Evolutionary conservation across 2,888 invertebrate genomes (phyloP), one percentile per base, ranked within the genome.

Genomic region (Nebria salina): DNA sequence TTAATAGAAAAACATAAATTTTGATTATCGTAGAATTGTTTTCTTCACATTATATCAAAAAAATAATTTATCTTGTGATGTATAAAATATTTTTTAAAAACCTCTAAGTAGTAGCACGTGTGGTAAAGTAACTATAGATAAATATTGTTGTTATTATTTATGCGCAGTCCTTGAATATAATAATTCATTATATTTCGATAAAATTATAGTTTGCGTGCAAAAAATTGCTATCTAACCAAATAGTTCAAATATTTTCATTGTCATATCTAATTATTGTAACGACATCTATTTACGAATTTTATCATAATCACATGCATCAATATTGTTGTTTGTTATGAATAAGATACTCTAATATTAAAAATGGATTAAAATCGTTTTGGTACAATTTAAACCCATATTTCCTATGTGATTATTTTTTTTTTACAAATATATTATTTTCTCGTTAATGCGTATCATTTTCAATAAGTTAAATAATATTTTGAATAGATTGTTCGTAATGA

Each of bases 161-260:
- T 34, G 34, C 7, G 7, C 54, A 54, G 54, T 54, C 54, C 54
- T 54, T 54, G 54, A 54, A 54, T 13, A 54, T 54, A 54, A 3
- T 54, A 54, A 54, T 54, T 54, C 54, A 54, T 54, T 54, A 54
- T 54, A 54, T 54, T 54, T 54, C 54, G 54, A 54, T 54, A 54
- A 54, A 54, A 54, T 54, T 54, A 54, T 13, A 54, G 54, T 54
- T 54, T 54, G 54, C 54, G 54, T 54, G 54, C 54, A 54, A 54
- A 54, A 54, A 54, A 54, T 6, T 7, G 54, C 54, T 54, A 54
- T 54, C 54, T 54, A 34, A 54, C 54, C 54, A 54, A 54, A 54
- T 54, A 54, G 54, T 54, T 54, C 54, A 54, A 54, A 54, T 54
- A 54, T 54, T 54, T 54, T 2, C 54, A 54, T 54, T 54, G 54